A percentile compares a stretch with the other conserved stretches of the same genome.
These are phyloP conservation scores for Xestia c-nigrum DNA, from an alignment of 2,888 invertebrate species.

Conservation along the genomic window DNA sequence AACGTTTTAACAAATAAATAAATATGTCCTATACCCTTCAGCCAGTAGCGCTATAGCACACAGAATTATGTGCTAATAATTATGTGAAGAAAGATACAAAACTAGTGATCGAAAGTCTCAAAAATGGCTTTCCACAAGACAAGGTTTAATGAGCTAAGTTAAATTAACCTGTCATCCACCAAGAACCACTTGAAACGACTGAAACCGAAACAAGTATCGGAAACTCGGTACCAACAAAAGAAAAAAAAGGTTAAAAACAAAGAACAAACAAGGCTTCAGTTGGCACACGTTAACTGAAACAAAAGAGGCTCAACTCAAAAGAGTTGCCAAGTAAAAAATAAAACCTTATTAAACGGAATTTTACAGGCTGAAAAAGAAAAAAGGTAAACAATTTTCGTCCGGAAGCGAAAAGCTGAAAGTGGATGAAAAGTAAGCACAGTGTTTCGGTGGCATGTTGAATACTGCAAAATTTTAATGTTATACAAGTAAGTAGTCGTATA, in stretches of 20 bases:
- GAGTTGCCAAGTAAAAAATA: slow-evolving; percentile 62
- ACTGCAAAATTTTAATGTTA: not conserved
- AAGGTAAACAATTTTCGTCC: slow-evolving; percentile 35
- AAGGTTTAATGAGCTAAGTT: not conserved
- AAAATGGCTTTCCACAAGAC: not conserved
- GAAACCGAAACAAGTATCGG: slow-evolving; percentile 21
- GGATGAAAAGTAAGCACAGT: not conserved
- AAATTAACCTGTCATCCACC: slow-evolving; percentile 28
- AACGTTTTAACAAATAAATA: too few relatives aligned
- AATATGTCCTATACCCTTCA: not conserved
- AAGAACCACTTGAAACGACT: not conserved
- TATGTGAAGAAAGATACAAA: not conserved
- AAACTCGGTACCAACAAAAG: slow-evolving; percentile 37
- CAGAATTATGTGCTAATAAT: not conserved
- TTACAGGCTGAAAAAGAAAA: slow-evolving; percentile 35
- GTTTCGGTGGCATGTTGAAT: slow-evolving; percentile 7
- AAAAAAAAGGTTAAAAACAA: slow-evolving; percentile 13
- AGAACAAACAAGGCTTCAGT: slow-evolving; percentile 28
- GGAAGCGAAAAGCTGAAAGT: slow-evolving; percentile 44
- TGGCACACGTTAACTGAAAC: slow-evolving; percentile 34
- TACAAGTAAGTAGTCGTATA: not conserved
- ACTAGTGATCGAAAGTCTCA: not conserved
- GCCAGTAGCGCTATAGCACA: not conserved
- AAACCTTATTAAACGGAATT: slow-evolving; percentile 65
- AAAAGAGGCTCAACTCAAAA: slow-evolving; percentile 55